Evolutionary conservation across 2,113 vertebrate genomes (phyloP).

Genomic region (Rhinolophus ferrumequinum): DNA sequence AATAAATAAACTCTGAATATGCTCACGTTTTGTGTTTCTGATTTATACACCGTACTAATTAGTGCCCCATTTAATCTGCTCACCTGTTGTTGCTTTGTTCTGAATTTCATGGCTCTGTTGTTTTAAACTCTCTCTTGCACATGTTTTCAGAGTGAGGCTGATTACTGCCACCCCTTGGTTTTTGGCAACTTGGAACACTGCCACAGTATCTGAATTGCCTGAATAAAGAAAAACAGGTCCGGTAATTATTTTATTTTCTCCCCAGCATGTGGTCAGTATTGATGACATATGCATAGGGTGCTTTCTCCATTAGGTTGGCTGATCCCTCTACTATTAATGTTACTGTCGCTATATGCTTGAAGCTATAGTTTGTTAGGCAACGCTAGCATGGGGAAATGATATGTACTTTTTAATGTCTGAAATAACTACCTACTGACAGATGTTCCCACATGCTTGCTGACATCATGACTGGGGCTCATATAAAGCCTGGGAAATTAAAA

Average conservation of each 20-base stretch:
- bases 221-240: constrained; percentile 58
- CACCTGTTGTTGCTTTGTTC: constrained; percentile 72
- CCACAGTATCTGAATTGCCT: constrained; percentile 38
- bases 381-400: not conserved
- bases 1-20: not conserved
- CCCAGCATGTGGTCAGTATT: constrained; percentile 57
- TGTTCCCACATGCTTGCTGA: constrained; percentile 54
- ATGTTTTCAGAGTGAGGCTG: constrained; percentile 43
- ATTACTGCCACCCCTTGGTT: constrained; percentile 27
- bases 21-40: constrained; percentile 5
- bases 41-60: constrained; percentile 43
- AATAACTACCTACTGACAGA: constrained; percentile 34
- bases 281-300: not conserved
- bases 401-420: constrained; percentile 18
- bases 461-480: constrained; percentile 19
- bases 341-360: not conserved
- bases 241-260: constrained; percentile 77
- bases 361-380: constrained; percentile 21
- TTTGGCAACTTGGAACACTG: constrained; percentile 44
- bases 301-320: not conserved
- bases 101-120: constrained; percentile 62
- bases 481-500: constrained; percentile 43
- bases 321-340: not conserved
- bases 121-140: constrained; percentile 44
- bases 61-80: constrained; percentile 67